phyloP scores from a whole-genome alignment of 2,797 vertebrate genomes.

The Phrynocephalus guinanensis region DNA sequence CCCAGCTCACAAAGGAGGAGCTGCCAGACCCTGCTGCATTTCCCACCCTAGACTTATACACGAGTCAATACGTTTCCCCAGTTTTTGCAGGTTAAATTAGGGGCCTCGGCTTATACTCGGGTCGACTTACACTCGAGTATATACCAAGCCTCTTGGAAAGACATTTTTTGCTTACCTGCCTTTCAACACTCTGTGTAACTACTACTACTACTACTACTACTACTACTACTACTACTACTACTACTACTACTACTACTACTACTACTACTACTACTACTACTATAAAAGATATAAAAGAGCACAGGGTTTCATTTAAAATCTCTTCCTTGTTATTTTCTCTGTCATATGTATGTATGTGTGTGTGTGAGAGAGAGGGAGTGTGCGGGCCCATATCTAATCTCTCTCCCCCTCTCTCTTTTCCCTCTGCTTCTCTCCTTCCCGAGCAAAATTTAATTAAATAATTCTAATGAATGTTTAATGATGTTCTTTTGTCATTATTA shows the following conservation, averaged over 20 bases:
- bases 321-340: constrained; percentile 34
- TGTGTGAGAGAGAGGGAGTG: background rate
- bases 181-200: background rate
- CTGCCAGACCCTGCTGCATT: too few species aligned
- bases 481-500: constrained; percentile 92
- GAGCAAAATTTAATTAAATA: constrained; percentile 94
- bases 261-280: background rate
- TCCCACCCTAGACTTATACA: too few species aligned
- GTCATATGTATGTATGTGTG: constrained; percentile 29
- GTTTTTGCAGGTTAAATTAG: too few species aligned
- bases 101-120: too few species aligned
- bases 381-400: constrained; percentile 81
- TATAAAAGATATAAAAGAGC: background rate
- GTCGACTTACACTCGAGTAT: too few species aligned
- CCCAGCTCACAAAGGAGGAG: too few species aligned
- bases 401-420: constrained; percentile 78
- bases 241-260: background rate
- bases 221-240: background rate
- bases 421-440: constrained; percentile 70
- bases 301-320: constrained; percentile 56
- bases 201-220: background rate
- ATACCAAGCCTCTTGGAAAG: background rate
- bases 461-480: constrained; percentile 97
- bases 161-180: background rate
- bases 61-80: too few species aligned